Evolutionary conservation across 2,113 vertebrate species (phyloP), one percentile per base, ranked within the genome.

Genomic region (Trematomus loennbergii): DNA sequence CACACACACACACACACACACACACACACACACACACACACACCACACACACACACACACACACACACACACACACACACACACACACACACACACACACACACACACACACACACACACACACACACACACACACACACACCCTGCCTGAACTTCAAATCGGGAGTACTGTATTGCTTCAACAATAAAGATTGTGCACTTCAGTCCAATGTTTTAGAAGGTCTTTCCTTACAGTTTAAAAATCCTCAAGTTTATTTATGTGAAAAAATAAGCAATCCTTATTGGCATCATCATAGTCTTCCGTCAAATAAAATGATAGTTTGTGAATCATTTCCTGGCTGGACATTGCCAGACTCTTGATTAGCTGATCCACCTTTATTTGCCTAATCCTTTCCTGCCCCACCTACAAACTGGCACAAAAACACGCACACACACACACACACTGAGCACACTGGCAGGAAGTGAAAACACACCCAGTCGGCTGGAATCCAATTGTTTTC

Each of bases 321-420:
- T 43, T 10, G 48, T 90, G 90, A 92, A 85, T 92, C 84, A 94
- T 77, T 82, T 90, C 87, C 88, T 82, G 79, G 50, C 52, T 86
- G 49, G 36, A 82, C 57, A 77, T 90, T 79, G 83, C 25, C 49
- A 84, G 70, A 55, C n/a, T 72, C 10, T 12, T 87, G 58, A 85
- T 75, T 33, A 86, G 17, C 36, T 69, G 54, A 70, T 64, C 83
- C 77, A 87, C 87, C 88, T 88, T 88, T 90, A 59, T 91, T 91
- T 84, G 82, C 22, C 45, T 52, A 82, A 73, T 79, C 76, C 74
- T 78, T 82, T 40, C 69, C 80, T 78, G 83, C 78, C 75, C 57
- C 57, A 50, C 82, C 89, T 83, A 83, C 65, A 64, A 77, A 84
- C 67, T 82, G 75, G 63, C 83, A 77, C 15, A 66, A 73, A 62